Evolutionary conservation across 2,113 vertebrate species (phyloP), one percentile per base, ranked within the genome.

Genomic region (Cepphus grylle): DNA sequence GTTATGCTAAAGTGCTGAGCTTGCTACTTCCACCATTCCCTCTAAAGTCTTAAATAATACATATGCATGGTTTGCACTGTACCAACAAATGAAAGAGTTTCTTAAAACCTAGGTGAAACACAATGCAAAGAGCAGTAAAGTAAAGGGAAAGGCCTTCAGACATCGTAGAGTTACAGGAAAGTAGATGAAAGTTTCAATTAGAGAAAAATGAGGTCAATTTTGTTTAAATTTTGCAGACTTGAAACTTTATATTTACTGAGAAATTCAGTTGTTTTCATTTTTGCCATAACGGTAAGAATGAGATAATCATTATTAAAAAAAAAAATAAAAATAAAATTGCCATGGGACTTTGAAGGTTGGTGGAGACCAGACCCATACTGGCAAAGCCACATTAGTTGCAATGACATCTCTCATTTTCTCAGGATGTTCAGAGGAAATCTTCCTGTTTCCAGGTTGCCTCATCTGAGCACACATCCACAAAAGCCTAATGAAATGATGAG

Each of bases 41-140:
- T 61, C 15, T 27, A 59, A 65, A 65, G 7, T 81, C 18, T 47
- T 55, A 71, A 81, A 30, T 11, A 27, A 53, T 6, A 8, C 17
- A 14, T 7, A 14, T 3, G 1, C 3, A 8, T 11, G 30, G 73
- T 32, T 21, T 45, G 8, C 32, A 26, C 36, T 49, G 43, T 15
- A 66, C 9, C 1, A 12, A 71, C 11, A 84, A 74, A 53, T 7
- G 5, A 40, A 74, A 29, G 5, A 29, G 7, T 22, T 82, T 52
- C 62, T 87, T 20, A 55, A 91, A 91, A 36, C 6, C 10, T 1
- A 4, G 26, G 40, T 66, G 17, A 76, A 56, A 70, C 9, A 15
- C 0, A 0, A 34, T 53, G n/a, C 1, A 38, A 84, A 66, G 19
- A 49, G 25, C 21, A 62, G 42, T 29, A 67, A 58, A 63, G 23